phyloP scores from a whole-genome alignment of 2,797 vertebrate genomes.

The Podarcis lilfordi region DNA sequence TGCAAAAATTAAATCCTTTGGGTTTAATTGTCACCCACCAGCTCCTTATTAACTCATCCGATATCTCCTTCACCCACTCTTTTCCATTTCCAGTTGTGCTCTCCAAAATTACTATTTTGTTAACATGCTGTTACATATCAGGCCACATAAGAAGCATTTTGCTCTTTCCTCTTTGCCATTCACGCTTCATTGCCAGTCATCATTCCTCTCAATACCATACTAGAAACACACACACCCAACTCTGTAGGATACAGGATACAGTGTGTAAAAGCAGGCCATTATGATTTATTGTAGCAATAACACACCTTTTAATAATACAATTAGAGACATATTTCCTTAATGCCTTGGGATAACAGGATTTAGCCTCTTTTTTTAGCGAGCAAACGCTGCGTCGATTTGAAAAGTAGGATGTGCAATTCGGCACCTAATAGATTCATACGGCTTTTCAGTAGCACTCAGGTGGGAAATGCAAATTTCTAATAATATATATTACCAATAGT shows the following conservation, averaged over 20 bases:
- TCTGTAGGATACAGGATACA: constrained; percentile 1
- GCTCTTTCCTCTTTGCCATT: neutral
- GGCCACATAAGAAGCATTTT: neutral
- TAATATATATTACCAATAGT: constrained; percentile 27
- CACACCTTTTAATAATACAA: constrained; percentile 37
- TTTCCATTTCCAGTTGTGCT: neutral
- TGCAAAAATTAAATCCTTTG: neutral
- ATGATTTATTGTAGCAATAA: neutral
- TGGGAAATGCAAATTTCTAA: constrained; percentile 40
- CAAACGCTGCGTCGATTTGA: neutral
- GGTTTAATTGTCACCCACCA: neutral
- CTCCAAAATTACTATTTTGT: neutral
- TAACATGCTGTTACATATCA: neutral
- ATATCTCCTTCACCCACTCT: neutral
- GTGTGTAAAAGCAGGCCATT: neutral
- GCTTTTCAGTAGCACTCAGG: constrained; percentile 7
- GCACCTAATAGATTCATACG: neutral
- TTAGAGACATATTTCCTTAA: constrained; percentile 15
- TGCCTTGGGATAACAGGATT: constrained; percentile 13
- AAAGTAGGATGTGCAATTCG: constrained; percentile 25
- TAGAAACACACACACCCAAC: neutral
- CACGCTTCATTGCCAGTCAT: neutral
- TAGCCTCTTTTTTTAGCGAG: constrained; percentile 25
- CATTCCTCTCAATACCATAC: neutral
- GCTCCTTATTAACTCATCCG: neutral